Base-by-base conservation (phyloP, 2,113 vertebrate genomes). In the Phalacrocorax carbo region DNA sequence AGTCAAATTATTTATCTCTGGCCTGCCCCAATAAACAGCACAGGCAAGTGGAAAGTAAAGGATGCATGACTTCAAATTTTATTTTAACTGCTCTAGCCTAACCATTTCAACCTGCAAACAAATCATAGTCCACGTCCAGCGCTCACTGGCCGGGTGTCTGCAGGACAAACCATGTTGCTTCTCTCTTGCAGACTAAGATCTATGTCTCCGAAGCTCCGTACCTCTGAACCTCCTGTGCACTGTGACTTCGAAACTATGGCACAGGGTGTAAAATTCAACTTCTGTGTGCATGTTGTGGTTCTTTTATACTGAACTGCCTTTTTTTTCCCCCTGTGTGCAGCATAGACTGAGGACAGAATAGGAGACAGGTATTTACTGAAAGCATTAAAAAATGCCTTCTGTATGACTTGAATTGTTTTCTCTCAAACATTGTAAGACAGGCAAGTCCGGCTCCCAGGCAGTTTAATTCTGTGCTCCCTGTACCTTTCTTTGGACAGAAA, bases 201-300 rank as follows among this genome's bases (percentile, higher is more conserved):
- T 0, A 0, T 11, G 10, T 4, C 62, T 60, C 2, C 26, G 52
- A 20, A n/a, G 30, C 25, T 34, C 16, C 3, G 10, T 38, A 38
- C 38, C 38, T 38, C 38, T 29, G 52, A 22, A n/a, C 34, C 25
- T 34, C 16, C 3, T 13, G 34, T 5, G 40, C 4, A 4, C 55
- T 32, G 55, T 22, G 60, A 58, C 34, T 15, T 11, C 38, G 38
- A 29, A 15, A 19, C 54, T 16, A 0, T 1, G 64, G 36, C 48
- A 51, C 2, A 2, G 46, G 14, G 30, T 25, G 73, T 65, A 27
- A 72, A 86, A 38, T 2, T 18, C 36, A 42, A 25, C 14, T 78
- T 69, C 69, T 26, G 3, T 46, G n/a, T 58, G 27, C 2, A 2
- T 3, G 4, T 22, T 61, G 20, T 34, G 20, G 10, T 10, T 69